These are phyloP conservation scores for Platycheirus rosarum DNA, from an alignment of 2,888 invertebrate species.

Conservation along the genomic window DNA sequence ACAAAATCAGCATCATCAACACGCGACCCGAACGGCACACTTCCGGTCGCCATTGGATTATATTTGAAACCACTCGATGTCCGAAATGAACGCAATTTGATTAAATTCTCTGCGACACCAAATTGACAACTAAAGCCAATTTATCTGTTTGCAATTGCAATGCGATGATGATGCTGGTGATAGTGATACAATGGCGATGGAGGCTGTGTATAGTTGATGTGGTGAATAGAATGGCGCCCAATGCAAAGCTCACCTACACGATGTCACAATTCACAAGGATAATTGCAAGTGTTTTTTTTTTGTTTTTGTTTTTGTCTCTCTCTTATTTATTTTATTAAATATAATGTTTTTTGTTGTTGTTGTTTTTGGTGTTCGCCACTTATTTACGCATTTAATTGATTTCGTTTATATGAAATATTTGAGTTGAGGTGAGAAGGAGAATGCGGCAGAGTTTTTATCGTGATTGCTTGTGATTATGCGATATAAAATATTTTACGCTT, in stretches of 20 bases:
- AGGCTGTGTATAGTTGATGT: background rate
- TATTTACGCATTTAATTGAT: constrained; percentile 58
- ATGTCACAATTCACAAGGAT: constrained; percentile 39
- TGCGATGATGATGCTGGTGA: constrained; percentile 41
- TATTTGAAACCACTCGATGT: constrained; percentile 62
- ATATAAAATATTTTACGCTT: constrained; percentile 61
- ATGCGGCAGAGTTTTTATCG: constrained; percentile 39
- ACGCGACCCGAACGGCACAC: constrained; percentile 40
- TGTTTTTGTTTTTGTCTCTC: constrained; percentile 16
- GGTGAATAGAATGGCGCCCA: constrained; percentile 17
- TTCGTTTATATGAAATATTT: constrained; percentile 54
- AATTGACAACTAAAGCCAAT: constrained; percentile 72
- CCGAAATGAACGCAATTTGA: constrained; percentile 66
- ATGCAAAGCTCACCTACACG: background rate
- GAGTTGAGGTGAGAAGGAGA: constrained; percentile 53
- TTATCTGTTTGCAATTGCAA: constrained; percentile 68
- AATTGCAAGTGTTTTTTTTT: constrained; percentile 58
- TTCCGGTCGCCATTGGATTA: constrained; percentile 60
- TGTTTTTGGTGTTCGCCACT: constrained; percentile 18
- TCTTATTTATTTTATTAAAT: constrained; percentile 20
- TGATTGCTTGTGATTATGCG: constrained; percentile 60
- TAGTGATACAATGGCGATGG: constrained; percentile 45
- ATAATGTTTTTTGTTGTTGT: constrained; percentile 23
- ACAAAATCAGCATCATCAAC: constrained; percentile 53
- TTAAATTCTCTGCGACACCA: constrained; percentile 70